A percentile compares a stretch with the other conserved stretches of the same genome.
phyloP scores from a whole-genome alignment of 2,888 invertebrate genomes.

The Tetheella fluctuosa region DNA sequence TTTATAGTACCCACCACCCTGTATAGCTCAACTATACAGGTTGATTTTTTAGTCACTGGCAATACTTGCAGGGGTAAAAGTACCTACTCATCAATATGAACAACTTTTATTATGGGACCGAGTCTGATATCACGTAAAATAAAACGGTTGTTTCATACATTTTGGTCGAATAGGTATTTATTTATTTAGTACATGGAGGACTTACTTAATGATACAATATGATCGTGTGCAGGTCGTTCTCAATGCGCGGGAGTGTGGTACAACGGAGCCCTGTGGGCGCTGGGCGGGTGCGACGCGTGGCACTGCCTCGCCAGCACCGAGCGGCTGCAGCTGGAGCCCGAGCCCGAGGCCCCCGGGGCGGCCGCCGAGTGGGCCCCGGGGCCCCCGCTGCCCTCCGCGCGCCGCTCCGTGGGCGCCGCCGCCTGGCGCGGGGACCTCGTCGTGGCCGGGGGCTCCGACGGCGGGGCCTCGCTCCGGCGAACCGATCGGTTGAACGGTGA shows the following conservation, averaged over 20 bases:
- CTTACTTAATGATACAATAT: too few species aligned
- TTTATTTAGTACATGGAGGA: too few species aligned
- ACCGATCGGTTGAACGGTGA: slow-evolving; percentile 76
- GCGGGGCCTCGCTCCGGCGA: slow-evolving; percentile 88
- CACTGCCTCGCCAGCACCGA: slow-evolving; percentile 86
- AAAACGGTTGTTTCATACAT: too few species aligned
- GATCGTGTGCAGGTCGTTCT: slow-evolving; percentile 85
- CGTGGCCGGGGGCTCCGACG: slow-evolving; percentile 89
- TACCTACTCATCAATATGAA: too few species aligned
- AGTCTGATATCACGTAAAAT: too few species aligned
- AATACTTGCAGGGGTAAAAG: too few species aligned
- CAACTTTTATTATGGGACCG: too few species aligned
- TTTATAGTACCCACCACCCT: too few species aligned
- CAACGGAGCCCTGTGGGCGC: slow-evolving; percentile 88
- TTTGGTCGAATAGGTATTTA: too few species aligned
- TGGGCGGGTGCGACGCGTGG: slow-evolving; percentile 96
- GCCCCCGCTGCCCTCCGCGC: slow-evolving; percentile 87
- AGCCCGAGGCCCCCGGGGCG: slow-evolving; percentile 62
- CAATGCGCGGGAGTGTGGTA: slow-evolving; percentile 90
- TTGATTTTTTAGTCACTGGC: too few species aligned
- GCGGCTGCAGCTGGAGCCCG: slow-evolving; percentile 45
- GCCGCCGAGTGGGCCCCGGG: slow-evolving; percentile 85
- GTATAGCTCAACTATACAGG: too few species aligned
- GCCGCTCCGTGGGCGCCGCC: slow-evolving; percentile 89
- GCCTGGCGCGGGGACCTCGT: slow-evolving; percentile 86